phyloP scores from a whole-genome alignment of 2,113 vertebrate genomes.

The Gymnocephalus cernua region DNA sequence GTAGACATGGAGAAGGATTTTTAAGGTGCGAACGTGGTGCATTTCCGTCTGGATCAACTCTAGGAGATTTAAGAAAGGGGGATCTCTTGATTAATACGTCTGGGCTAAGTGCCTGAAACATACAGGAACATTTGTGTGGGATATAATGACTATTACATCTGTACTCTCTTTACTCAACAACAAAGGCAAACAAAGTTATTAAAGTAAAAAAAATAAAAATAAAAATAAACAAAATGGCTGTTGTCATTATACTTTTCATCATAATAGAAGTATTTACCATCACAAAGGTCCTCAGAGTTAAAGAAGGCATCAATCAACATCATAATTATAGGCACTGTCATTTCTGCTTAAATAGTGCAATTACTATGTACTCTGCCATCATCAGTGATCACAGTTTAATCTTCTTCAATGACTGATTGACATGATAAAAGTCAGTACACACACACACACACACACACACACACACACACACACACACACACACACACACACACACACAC shows the following conservation, averaged over 20 bases:
- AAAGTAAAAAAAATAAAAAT: background rate
- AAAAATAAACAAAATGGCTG: background rate
- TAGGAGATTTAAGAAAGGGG: slow-evolving; percentile 61
- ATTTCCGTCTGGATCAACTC: slow-evolving; percentile 96
- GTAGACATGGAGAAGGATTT: slow-evolving; percentile 91
- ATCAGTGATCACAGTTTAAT: background rate
- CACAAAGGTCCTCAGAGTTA: background rate
- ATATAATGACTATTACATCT: too few species aligned
- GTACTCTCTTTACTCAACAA: background rate
- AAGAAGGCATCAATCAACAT: background rate
- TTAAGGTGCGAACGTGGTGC: slow-evolving; percentile 93
- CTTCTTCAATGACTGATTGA: background rate
- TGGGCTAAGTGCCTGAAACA: background rate
- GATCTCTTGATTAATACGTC: background rate
- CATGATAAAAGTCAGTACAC: too few species aligned
- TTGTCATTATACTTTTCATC: background rate
- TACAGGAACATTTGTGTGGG: background rate
- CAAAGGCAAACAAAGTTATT: background rate
- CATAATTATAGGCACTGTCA: slow-evolving; percentile 22
- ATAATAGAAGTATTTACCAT: background rate
- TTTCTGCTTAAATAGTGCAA: background rate
- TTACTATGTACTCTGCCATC: background rate
- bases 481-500: too few species aligned
- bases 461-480: too few species aligned
- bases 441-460: too few species aligned